Evolutionary conservation across 2,888 invertebrate species (phyloP).

Genomic region (Unio delphinus): DNA sequence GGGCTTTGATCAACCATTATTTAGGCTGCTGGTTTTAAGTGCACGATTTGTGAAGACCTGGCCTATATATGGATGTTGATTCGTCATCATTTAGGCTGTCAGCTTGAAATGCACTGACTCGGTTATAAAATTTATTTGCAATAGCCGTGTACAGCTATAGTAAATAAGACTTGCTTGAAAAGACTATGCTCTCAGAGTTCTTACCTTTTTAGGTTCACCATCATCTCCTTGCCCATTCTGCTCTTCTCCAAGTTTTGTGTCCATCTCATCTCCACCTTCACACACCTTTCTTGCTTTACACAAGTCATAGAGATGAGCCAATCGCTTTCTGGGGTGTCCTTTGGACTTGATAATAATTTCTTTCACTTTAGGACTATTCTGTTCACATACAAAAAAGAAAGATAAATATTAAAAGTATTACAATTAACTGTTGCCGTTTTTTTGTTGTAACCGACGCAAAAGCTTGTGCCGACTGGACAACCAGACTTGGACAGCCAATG

Average conservation of each 20-base stretch:
- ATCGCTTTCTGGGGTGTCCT: slow-evolving; percentile 93
- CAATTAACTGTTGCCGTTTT: too few species aligned
- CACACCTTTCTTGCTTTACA: slow-evolving; percentile 96
- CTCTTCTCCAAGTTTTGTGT: slow-evolving; percentile 74
- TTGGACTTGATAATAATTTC: slow-evolving; percentile 96
- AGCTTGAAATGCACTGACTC: too few species aligned
- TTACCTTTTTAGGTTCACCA: slow-evolving; percentile 74
- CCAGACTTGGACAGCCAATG: too few species aligned
- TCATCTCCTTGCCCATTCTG: slow-evolving; percentile 46
- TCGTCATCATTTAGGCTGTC: too few species aligned
- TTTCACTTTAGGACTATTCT: slow-evolving; percentile 92
- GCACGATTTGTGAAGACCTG: too few species aligned
- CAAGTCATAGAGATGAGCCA: slow-evolving; percentile 96
- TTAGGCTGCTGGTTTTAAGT: too few species aligned
- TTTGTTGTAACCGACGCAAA: too few species aligned
- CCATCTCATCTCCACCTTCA: slow-evolving; percentile 99
- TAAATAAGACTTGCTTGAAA: neutral
- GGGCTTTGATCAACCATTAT: too few species aligned
- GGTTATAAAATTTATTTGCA: neutral
- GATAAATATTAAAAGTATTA: too few species aligned
- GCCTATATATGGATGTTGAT: too few species aligned
- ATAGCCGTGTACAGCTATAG: too few species aligned
- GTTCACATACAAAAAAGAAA: slow-evolving; percentile 19
- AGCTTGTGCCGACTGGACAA: too few species aligned
- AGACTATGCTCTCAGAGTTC: neutral